These are phyloP conservation scores for Aurelia sp. DNA, from an alignment of 30 jellyfish, hydroid and myxozoan species.

Conservation along the genomic window DNA sequence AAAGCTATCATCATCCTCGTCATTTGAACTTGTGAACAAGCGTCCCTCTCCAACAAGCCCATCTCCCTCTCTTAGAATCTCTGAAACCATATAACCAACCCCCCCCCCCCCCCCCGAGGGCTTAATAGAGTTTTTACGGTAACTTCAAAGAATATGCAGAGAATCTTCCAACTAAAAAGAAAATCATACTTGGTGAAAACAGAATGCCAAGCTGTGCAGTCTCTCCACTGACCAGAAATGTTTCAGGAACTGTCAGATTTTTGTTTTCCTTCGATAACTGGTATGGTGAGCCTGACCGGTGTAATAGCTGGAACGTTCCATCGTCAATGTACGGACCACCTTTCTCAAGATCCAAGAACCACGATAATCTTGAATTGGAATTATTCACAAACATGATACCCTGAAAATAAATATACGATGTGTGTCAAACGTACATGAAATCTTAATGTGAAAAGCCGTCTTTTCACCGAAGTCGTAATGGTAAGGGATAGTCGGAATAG, in stretches of 20 bases:
- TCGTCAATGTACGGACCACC: slow-evolving; percentile 55
- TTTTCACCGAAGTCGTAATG: no score
- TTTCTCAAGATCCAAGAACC: slow-evolving; percentile 65
- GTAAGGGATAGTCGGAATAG: no score
- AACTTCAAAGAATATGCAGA: no score
- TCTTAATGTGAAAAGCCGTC: no score
- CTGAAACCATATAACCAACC: no score
- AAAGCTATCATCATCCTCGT: no score
- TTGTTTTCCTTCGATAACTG: slow-evolving; percentile 33
- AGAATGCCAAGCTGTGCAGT: slow-evolving; percentile 72
- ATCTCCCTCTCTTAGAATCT: no score
- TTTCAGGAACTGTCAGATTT: slow-evolving; percentile 27
- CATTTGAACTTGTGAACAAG: no score
- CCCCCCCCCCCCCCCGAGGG: no score
- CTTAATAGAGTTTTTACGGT: no score
- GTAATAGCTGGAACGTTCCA: slow-evolving; percentile 76
- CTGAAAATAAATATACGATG: slow-evolving; percentile 41
- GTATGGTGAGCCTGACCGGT: slow-evolving; percentile 74
- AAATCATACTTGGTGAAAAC: slow-evolving; percentile 85
- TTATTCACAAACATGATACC: slow-evolving; percentile 80
- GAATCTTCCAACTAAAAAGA: neutral
- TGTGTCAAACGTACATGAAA: no score
- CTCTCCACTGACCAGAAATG: slow-evolving; percentile 85
- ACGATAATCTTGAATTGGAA: slow-evolving; percentile 58
- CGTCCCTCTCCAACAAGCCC: no score